These are phyloP conservation scores for Phasianus colchicus DNA, from an alignment of 2,113 vertebrate species.

Conservation along the genomic window DNA sequence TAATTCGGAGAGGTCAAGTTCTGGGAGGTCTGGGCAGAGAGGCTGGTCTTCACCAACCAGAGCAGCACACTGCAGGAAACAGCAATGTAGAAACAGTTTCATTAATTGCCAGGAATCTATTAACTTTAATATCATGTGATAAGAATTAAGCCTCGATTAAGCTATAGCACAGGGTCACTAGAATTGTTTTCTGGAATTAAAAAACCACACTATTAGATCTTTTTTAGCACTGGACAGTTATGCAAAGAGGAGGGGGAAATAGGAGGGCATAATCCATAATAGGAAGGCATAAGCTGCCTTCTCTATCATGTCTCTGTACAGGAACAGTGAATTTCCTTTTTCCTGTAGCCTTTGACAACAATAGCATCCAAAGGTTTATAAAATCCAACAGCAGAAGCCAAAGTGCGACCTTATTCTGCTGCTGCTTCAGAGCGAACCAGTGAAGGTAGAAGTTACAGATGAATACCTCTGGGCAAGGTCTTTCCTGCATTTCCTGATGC, in stretches of 20 bases:
- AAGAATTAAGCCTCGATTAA: slow-evolving; percentile 70
- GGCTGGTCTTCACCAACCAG: slow-evolving; percentile 99
- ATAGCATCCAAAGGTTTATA: neutral
- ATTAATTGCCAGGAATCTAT: slow-evolving; percentile 70
- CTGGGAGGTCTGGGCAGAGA: slow-evolving; percentile 98
- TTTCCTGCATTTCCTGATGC: slow-evolving; percentile 50
- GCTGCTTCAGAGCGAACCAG: neutral
- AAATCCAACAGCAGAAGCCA: slow-evolving; percentile 21
- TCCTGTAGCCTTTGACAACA: neutral
- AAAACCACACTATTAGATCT: neutral
- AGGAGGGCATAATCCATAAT: neutral
- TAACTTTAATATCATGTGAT: slow-evolving; percentile 69
- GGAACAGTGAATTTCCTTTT: neutral
- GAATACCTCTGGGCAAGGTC: slow-evolving; percentile 70
- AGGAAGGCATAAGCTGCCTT: neutral
- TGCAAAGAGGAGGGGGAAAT: neutral
- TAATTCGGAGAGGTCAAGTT: slow-evolving; percentile 99
- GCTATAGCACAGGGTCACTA: slow-evolving; percentile 46
- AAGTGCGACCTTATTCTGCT: slow-evolving; percentile 28
- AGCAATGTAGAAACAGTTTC: slow-evolving; percentile 26
- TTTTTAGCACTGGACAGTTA: neutral
- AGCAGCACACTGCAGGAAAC: slow-evolving; percentile 91
- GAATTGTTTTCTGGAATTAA: slow-evolving; percentile 4
- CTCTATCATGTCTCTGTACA: neutral
- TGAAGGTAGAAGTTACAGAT: slow-evolving; percentile 56